Evolutionary conservation across 2,113 vertebrate genomes (phyloP).

Genomic region (Daphoenositta chrysoptera): DNA sequence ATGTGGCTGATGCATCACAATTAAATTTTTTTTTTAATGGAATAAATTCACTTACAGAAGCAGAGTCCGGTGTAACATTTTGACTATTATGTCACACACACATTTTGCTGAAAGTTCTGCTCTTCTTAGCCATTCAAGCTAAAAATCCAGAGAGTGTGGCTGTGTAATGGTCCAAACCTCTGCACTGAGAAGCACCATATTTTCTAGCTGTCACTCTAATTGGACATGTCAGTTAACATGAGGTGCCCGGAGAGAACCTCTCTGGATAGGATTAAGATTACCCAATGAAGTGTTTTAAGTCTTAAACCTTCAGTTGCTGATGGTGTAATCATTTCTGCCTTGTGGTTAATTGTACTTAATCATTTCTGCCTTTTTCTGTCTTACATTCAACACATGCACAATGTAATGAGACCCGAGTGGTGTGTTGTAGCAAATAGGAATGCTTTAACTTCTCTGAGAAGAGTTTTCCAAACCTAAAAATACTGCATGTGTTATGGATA

Average conservation of each 20-base stretch:
- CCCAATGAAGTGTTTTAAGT: constrained; percentile 62
- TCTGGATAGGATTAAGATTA: constrained; percentile 73
- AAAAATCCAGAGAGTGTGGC: background rate
- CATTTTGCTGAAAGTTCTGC: background rate
- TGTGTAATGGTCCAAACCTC: background rate
- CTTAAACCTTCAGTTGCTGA: constrained; percentile 66
- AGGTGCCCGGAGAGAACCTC: constrained; percentile 75
- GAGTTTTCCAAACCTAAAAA: background rate
- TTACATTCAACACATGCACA: background rate
- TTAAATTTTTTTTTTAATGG: background rate
- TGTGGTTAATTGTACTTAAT: constrained; percentile 16
- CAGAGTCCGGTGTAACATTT: background rate
- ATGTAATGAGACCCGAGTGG: background rate
- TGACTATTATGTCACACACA: background rate
- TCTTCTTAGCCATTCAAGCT: background rate
- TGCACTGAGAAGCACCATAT: constrained; percentile 62
- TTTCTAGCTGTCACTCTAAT: constrained; percentile 74
- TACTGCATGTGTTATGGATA: constrained; percentile 32
- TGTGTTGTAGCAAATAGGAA: background rate
- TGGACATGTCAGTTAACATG: constrained; percentile 78
- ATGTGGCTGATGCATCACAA: background rate
- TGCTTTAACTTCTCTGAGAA: background rate
- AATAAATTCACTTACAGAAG: background rate
- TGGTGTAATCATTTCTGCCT: constrained; percentile 59
- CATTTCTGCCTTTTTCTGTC: constrained; percentile 50